Conservation (phyloP, 2,888 invertebrate genomes). For the Lacanobia wlatinum region DNA sequence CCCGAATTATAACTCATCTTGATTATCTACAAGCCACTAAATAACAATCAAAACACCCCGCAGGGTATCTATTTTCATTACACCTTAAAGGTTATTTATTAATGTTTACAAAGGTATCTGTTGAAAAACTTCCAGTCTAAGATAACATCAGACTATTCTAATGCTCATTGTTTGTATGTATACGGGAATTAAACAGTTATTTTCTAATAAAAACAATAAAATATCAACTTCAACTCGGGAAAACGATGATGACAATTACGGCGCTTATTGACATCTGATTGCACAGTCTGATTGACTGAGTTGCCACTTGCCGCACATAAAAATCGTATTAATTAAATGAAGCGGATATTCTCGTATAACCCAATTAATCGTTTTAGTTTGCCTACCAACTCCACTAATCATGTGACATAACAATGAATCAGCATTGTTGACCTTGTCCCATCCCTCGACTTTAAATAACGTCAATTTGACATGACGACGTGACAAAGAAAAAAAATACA, state of each 20-base stretch:
- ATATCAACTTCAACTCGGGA: conserved; percentile 44
- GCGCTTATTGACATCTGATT: conserved; percentile 52
- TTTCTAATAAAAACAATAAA: conserved; percentile 58
- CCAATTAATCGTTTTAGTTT: no score
- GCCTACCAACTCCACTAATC: conserved; percentile 27
- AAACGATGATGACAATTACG: conserved; percentile 58
- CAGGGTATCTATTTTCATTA: conserved; percentile 61
- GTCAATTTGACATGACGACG: conserved; percentile 27
- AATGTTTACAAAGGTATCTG: conserved; percentile 35
- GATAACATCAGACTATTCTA: conserved; percentile 6
- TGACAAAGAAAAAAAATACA: conserved; percentile 41
- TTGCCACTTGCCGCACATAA: conserved; percentile 10
- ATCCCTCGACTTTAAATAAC: neutral
- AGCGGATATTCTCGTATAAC: neutral
- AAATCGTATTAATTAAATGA: neutral
- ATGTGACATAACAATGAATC: neutral
- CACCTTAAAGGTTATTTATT: conserved; percentile 63
- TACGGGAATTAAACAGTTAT: conserved; percentile 24
- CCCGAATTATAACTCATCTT: conserved; percentile 92
- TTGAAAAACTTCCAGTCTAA: conserved; percentile 10
- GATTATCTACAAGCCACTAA: conserved; percentile 51
- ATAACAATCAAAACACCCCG: conserved; percentile 56
- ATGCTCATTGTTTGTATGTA: conserved; percentile 23
- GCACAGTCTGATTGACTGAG: neutral
- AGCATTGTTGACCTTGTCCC: neutral